These are phyloP conservation scores for Chrysolina americana DNA, from an alignment of 2,888 invertebrate species.

Conservation along the genomic window DNA sequence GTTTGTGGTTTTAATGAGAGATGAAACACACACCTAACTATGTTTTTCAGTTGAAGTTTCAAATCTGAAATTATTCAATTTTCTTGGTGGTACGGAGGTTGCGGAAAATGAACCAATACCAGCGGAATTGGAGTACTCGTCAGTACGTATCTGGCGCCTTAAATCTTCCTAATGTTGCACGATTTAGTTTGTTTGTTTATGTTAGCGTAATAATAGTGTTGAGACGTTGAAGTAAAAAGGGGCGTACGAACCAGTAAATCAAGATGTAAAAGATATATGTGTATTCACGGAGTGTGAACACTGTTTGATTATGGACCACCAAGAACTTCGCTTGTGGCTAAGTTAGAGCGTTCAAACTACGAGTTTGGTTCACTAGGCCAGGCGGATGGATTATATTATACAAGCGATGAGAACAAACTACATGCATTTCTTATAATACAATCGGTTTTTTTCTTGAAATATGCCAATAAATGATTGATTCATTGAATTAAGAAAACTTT, in stretches of 20 bases:
- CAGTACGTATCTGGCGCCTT: slow-evolving; percentile 8
- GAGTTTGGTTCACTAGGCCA: slow-evolving; percentile 6
- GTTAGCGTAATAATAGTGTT: slow-evolving; percentile 39
- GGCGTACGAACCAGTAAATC: slow-evolving; percentile 47
- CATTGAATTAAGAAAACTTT: too few relatives aligned
- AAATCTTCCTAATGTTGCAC: slow-evolving; percentile 16
- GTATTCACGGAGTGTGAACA: slow-evolving; percentile 43
- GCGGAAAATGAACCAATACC: not conserved
- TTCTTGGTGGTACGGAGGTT: too few relatives aligned
- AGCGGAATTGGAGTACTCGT: not conserved
- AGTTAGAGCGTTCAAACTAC: not conserved
- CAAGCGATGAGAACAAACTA: not conserved
- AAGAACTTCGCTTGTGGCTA: slow-evolving; percentile 36
- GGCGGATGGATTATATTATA: not conserved
- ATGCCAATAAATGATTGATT: too few relatives aligned
- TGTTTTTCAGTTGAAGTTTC: too few relatives aligned
- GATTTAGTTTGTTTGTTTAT: slow-evolving; percentile 23
- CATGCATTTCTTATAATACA: not conserved
- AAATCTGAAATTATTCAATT: too few relatives aligned
- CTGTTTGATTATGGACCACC: slow-evolving; percentile 48
- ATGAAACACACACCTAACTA: too few relatives aligned
- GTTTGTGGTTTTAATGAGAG: too few relatives aligned
- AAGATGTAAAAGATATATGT: slow-evolving; percentile 46
- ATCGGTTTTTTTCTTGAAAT: too few relatives aligned
- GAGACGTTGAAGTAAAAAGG: slow-evolving; percentile 35